These are phyloP conservation scores for Hofmannophila pseudospretella DNA, from an alignment of 2,888 invertebrate species.

Conservation along the genomic window DNA sequence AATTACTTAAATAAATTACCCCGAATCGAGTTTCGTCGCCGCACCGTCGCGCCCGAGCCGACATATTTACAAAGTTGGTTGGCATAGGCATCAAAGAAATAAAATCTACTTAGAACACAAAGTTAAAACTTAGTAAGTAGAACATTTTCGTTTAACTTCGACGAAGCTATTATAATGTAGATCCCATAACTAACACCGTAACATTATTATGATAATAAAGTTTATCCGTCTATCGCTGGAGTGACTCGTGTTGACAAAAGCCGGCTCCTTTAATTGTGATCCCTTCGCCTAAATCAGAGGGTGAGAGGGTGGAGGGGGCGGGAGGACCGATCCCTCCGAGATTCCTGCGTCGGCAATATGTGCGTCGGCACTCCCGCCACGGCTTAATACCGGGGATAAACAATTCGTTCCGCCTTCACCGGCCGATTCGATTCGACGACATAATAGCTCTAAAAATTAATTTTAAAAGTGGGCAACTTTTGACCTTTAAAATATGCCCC, in stretches of 20 bases:
- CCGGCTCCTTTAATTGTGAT: slow-evolving; percentile 56
- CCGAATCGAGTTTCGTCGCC: slow-evolving; percentile 54
- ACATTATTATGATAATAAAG: slow-evolving; percentile 28
- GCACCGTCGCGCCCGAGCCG: slow-evolving; percentile 25
- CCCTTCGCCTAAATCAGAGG: slow-evolving; percentile 42
- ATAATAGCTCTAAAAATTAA: slow-evolving; percentile 54
- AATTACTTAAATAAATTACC: slow-evolving; percentile 72
- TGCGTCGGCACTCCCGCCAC: slow-evolving; percentile 51
- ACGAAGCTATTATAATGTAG: slow-evolving; percentile 9
- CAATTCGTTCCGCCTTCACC: slow-evolving; percentile 63
- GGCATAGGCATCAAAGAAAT: slow-evolving; percentile 22
- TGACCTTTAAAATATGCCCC: slow-evolving; percentile 32
- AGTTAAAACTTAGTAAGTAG: background rate
- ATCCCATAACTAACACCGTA: slow-evolving; percentile 17
- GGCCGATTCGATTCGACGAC: slow-evolving; percentile 51
- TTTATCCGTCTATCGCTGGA: slow-evolving; percentile 24
- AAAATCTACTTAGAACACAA: slow-evolving; percentile 12
- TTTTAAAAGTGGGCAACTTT: slow-evolving; percentile 48
- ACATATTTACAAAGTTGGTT: slow-evolving; percentile 46
- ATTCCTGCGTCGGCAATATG: slow-evolving; percentile 48
- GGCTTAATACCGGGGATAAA: slow-evolving; percentile 61
- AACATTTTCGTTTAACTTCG: slow-evolving; percentile 11
- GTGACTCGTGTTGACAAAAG: slow-evolving; percentile 49
- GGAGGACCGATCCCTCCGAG: slow-evolving; percentile 35
- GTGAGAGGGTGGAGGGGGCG: slow-evolving; percentile 29